Conservation (phyloP, 2,888 invertebrate genomes). For the Ochlodes sylvanus region DNA sequence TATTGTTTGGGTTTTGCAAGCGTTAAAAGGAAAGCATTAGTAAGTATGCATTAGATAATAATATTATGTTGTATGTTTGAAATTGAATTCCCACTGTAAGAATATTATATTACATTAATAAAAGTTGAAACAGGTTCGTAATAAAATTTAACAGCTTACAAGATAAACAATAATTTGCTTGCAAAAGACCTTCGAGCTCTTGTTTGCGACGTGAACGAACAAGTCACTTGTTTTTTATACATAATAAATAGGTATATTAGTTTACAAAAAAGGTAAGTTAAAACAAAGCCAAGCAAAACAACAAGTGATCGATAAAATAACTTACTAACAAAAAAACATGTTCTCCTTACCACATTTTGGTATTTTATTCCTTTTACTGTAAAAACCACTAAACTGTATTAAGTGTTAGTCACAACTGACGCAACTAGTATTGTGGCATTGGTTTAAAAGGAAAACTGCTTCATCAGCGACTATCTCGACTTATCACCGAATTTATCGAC, state of each 20-base stretch:
- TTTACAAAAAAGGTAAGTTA: neutral
- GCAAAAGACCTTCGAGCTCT: too few species aligned
- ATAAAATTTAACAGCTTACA: too few species aligned
- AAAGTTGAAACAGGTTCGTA: too few species aligned
- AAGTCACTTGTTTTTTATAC: too few species aligned
- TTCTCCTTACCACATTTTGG: conserved; percentile 43
- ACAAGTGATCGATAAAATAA: neutral
- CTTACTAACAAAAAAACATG: conserved; percentile 37
- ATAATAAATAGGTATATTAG: neutral
- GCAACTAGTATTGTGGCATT: neutral
- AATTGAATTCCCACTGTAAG: too few species aligned
- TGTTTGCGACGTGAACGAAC: too few species aligned
- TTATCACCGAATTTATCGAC: conserved; percentile 33
- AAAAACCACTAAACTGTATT: conserved; percentile 16
- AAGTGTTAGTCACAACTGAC: conserved; percentile 32
- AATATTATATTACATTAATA: too few species aligned
- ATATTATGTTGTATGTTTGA: too few species aligned
- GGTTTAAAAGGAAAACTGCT: conserved; percentile 16
- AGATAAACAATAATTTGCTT: too few species aligned
- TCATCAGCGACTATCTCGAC: conserved; percentile 21
- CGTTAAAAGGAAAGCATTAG: neutral
- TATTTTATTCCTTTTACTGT: conserved; percentile 22
- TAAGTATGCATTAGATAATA: neutral
- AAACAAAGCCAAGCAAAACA: neutral
- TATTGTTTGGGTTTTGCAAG: too few species aligned